Evolutionary conservation across 2,797 vertebrate species (phyloP).

Genomic region (Odontamblyopus lacepedii): DNA sequence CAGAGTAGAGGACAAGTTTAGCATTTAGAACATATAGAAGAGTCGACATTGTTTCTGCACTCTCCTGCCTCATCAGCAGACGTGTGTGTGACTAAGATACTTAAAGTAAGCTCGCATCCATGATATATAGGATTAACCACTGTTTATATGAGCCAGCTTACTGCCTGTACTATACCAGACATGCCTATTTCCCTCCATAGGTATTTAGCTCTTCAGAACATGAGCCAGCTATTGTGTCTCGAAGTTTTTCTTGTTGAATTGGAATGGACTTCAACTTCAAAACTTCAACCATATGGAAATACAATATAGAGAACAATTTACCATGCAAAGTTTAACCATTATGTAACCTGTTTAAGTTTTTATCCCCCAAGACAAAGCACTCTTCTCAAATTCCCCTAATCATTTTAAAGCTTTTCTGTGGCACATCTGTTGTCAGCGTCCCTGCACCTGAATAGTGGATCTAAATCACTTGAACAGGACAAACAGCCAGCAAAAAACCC

Average conservation of each 20-base stretch:
- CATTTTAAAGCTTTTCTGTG: constrained; percentile 29
- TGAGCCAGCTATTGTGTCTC: background rate
- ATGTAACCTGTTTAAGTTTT: constrained; percentile 7
- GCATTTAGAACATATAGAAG: background rate
- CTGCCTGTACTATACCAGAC: background rate
- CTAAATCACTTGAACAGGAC: constrained; percentile 49
- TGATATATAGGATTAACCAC: constrained; percentile 11
- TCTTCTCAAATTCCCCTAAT: constrained; percentile 29
- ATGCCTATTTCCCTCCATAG: background rate
- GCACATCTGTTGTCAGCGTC: constrained; percentile 35
- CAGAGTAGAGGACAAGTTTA: background rate
- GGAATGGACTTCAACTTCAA: background rate
- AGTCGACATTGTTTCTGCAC: background rate
- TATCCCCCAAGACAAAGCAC: constrained; percentile 25
- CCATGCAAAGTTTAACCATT: background rate
- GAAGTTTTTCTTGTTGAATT: background rate
- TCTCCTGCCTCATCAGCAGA: constrained; percentile 4
- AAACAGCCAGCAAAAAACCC: constrained; percentile 52
- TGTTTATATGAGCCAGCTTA: constrained; percentile 2
- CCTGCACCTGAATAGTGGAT: constrained; percentile 51
- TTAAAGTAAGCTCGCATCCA: constrained; percentile 17
- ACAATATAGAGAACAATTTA: too few species aligned
- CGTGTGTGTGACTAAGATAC: constrained; percentile 15
- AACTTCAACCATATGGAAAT: background rate
- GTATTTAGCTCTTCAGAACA: background rate